Evolutionary conservation across 2,888 invertebrate genomes (phyloP).

Genomic region (Erebia epiphron): DNA sequence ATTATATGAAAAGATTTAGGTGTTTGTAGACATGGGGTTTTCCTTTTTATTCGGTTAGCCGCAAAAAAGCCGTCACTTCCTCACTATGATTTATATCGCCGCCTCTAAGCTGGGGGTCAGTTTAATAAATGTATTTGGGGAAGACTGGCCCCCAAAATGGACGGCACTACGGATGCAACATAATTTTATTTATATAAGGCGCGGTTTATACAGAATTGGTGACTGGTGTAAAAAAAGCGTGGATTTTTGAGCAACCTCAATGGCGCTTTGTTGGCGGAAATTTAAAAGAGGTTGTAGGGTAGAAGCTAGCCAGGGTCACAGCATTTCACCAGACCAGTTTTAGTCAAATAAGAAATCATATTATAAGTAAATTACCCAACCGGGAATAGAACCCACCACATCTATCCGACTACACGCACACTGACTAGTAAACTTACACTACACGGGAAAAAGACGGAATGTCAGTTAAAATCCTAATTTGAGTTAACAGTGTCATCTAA

Average conservation of each 20-base stretch:
- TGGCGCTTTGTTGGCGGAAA: no score
- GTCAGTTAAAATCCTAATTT: no score
- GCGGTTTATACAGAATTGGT: not conserved
- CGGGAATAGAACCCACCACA: no score
- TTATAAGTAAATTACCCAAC: no score
- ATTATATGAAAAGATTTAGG: slow-evolving; percentile 22
- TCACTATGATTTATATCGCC: slow-evolving; percentile 80
- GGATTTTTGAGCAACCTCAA: not conserved
- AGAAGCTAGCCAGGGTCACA: no score
- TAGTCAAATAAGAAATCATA: no score
- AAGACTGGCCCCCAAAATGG: slow-evolving; percentile 70
- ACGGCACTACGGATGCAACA: slow-evolving; percentile 67
- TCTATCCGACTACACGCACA: no score
- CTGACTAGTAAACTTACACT: no score
- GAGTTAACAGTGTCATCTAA: no score
- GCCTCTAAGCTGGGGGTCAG: slow-evolving; percentile 77
- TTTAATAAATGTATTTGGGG: slow-evolving; percentile 80
- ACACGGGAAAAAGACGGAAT: no score
- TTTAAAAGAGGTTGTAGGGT: no score
- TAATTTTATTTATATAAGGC: slow-evolving; percentile 1
- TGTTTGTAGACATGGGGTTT: slow-evolving; percentile 45
- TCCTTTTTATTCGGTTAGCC: slow-evolving; percentile 67
- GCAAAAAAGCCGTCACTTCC: slow-evolving; percentile 68
- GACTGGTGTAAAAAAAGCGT: not conserved
- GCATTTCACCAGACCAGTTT: no score